Evolutionary conservation across 2,888 invertebrate genomes (phyloP), one percentile per base, ranked within the genome.

Genomic region (Leucozona laternaria): DNA sequence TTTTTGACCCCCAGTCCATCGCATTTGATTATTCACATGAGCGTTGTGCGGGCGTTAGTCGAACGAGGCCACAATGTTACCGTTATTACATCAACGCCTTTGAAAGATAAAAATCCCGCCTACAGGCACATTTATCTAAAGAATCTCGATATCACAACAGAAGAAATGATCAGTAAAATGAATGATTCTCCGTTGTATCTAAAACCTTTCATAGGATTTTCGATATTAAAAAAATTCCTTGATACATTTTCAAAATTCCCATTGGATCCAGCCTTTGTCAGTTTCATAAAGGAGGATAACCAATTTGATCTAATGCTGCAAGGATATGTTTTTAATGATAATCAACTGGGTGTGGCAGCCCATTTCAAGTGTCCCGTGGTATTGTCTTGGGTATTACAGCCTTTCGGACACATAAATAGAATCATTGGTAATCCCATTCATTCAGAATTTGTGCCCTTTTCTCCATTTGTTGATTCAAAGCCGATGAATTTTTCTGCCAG

Each of bases 31-130:
- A 90, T 92, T 0, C 91, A 92, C 45, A 90, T 91, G 91, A 90
- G 92, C 0, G 50, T 90, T 3, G 90, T 90, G 81, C 90, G 91
- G 72, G 88, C 90, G 0, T 79, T 92, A 68, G 91, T 92, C 4
- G 91, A 91, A 78, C 80, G 88, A 28, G 92, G 92, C 0, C 93
- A 92, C 81, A 91, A 92, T 88, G 89, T 92, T 1, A 92, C 92
- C 0, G 90, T 92, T 3, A 90, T 92, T 0, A 90, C 90, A 0
- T 75, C 89, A 2, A 22, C 88, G 37, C 82, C 90, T 15, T 89
- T 92, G 5, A 90, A 90, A 64, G 90, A 91, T 4, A 90, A 88
- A 6, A 90, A 92, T 82, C 89, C 89, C 15, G 90, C 89, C 50
- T 91, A 90, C 31, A 88, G 90, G 7, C 88, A 90, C 8, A 91